A percentile compares a stretch with the other conserved stretches of the same genome.
phyloP scores from a whole-genome alignment of 2,888 invertebrate species.

The Dolichopus griseipennis region DNA sequence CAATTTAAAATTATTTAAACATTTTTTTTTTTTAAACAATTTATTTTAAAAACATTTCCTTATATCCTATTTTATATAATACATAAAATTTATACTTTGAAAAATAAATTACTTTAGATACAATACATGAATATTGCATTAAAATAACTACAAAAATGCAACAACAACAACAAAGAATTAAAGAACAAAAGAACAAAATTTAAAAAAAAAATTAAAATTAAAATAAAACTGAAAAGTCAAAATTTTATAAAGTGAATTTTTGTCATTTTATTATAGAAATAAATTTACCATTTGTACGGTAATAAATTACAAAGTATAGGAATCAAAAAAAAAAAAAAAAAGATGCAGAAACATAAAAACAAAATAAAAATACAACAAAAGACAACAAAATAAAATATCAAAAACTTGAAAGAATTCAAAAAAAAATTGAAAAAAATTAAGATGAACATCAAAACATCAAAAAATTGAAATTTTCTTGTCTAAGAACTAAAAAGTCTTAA shows the following conservation, averaged over 20 bases:
- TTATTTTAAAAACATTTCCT: too few species aligned
- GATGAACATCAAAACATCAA: background rate
- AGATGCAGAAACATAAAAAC: background rate
- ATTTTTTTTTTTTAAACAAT: background rate
- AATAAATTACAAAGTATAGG: background rate
- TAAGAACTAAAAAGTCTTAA: background rate
- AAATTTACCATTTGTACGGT: slow-evolving; percentile 6
- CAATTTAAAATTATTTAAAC: too few species aligned
- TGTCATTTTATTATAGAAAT: slow-evolving; percentile 1
- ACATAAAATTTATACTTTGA: too few species aligned
- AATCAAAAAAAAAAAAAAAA: background rate
- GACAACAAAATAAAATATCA: background rate
- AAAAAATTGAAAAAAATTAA: too few species aligned
- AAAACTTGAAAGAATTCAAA: background rate
- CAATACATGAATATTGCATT: background rate
- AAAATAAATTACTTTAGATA: background rate
- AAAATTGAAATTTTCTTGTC: background rate
- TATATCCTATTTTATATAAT: too few species aligned
- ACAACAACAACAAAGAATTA: background rate
- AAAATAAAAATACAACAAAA: background rate
- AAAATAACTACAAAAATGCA: background rate
- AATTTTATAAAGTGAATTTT: slow-evolving; percentile 3
- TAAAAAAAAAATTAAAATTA: background rate
- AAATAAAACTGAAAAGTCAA: background rate
- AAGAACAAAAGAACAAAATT: background rate